phyloP scores from a whole-genome alignment of 1,140 invertebrate genomes.

The Eumaeus atala region DNA sequence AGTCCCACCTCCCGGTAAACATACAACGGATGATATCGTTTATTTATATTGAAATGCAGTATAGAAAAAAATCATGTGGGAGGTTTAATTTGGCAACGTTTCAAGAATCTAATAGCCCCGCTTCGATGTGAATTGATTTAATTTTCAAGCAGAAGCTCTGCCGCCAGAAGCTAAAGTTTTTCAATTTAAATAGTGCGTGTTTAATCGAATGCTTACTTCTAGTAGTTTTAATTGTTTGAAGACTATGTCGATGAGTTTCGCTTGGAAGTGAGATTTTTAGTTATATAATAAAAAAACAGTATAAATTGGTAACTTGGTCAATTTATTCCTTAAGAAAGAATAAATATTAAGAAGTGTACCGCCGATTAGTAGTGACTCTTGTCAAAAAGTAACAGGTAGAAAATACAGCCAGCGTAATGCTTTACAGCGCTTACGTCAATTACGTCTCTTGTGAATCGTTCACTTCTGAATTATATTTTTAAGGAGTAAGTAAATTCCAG shows the following conservation, averaged over 20 bases:
- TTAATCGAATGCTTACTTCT: constrained; percentile 8
- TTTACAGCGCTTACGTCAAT: too few species aligned
- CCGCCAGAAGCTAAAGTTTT: constrained; percentile 8
- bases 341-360: too few species aligned
- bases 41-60: constrained; percentile 1
- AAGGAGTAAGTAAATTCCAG: too few species aligned
- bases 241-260: constrained; percentile 1
- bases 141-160: constrained; percentile 6
- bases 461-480: too few species aligned
- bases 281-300: too few species aligned
- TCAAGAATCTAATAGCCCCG: constrained; percentile 10
- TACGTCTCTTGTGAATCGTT: too few species aligned
- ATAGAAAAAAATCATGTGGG: constrained; percentile 7
- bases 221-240: constrained; percentile 9
- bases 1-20: too few species aligned
- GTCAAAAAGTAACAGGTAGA: too few species aligned
- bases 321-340: too few species aligned
- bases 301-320: too few species aligned
- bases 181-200: constrained; percentile 11
- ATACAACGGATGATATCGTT: not conserved
- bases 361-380: too few species aligned
- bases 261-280: not conserved
- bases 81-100: constrained; percentile 7
- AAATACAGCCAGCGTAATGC: too few species aligned
- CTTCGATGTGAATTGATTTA: constrained; percentile 11